Base-by-base conservation (phyloP, 2,113 vertebrate species). In the Microcebus jonahi region DNA sequence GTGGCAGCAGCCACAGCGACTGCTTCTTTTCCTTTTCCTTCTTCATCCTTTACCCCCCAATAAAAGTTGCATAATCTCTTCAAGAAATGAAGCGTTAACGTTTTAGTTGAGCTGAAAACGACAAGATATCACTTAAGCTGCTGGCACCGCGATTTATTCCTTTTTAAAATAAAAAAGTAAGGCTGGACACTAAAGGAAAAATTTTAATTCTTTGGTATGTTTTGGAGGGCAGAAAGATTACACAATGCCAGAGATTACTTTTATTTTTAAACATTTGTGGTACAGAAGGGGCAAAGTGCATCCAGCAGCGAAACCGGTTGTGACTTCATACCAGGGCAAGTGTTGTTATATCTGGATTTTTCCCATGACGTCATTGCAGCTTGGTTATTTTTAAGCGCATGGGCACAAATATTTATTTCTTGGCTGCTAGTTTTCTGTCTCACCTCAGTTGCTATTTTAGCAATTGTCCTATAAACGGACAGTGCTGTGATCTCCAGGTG, bases 341-440 rank as follows among this genome's bases (percentile, higher is more conserved):
- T 25, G 1, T 13, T 59, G 42, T 85, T 86, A 89, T 70, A 65
- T 75, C 90, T 92, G 94, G 88, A 86, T 82, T 95, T 94, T 94
- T 95, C 90, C 96, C 93, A 59, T 95, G 82, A 93, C 59, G 71
- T 97, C 96, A 95, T 86, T 88, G 29, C 50, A 65, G 87, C 88
- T 65, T 8, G 31, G 94, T 86, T 98, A 97, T 98, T 98, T 98
- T 98, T 97, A 97, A 96, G 88, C 81, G 76, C 55, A 29, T 9
- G 31, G 67, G 63, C 50, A 92, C 89, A 94, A 88, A 94, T 89
- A 95, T 88, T 93, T 96, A 95, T 81, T 96, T 97, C 73, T 93
- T 95, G 89, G 61, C 93, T 97, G 93, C 84, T 91, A 48, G 63
- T 27, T 53, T 88, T 95, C 61, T 36, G 39, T 88, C 95, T 96